These are phyloP conservation scores for Bombylius major DNA, from an alignment of 2,888 invertebrate genomes.

Conservation along the genomic window DNA sequence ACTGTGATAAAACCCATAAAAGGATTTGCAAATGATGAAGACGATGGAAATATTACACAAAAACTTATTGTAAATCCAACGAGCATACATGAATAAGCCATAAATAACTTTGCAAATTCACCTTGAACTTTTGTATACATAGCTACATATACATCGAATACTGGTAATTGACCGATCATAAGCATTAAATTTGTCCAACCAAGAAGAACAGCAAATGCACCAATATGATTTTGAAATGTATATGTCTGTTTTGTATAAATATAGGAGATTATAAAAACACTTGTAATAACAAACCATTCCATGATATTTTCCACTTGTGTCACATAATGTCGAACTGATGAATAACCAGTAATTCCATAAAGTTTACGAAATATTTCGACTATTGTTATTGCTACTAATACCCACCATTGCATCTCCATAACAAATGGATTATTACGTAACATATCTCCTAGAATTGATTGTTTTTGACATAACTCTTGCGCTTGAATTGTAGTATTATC, in stretches of 20 bases:
- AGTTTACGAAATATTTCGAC: slow-evolving; percentile 70
- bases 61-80: slow-evolving; percentile 81
- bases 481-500: slow-evolving; percentile 59
- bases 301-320: slow-evolving; percentile 75
- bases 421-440: slow-evolving; percentile 60
- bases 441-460: slow-evolving; percentile 64
- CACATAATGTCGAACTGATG: slow-evolving; percentile 67
- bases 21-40: slow-evolving; percentile 69
- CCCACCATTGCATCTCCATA: slow-evolving; percentile 76
- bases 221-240: slow-evolving; percentile 77
- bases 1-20: slow-evolving; percentile 76
- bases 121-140: slow-evolving; percentile 83
- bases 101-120: slow-evolving; percentile 72
- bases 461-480: slow-evolving; percentile 62
- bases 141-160: slow-evolving; percentile 80
- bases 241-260: slow-evolving; percentile 65
- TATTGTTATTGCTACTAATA: slow-evolving; percentile 61
- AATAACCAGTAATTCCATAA: slow-evolving; percentile 69
- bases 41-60: slow-evolving; percentile 75
- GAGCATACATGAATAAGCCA: slow-evolving; percentile 72
- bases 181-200: slow-evolving; percentile 86
- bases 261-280: slow-evolving; percentile 72
- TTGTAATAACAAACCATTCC: slow-evolving; percentile 76
- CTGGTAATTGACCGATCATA: slow-evolving; percentile 78
- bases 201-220: slow-evolving; percentile 71